Base-by-base conservation (phyloP, 2,113 vertebrate genomes). In the Arothron firmamentum region DNA sequence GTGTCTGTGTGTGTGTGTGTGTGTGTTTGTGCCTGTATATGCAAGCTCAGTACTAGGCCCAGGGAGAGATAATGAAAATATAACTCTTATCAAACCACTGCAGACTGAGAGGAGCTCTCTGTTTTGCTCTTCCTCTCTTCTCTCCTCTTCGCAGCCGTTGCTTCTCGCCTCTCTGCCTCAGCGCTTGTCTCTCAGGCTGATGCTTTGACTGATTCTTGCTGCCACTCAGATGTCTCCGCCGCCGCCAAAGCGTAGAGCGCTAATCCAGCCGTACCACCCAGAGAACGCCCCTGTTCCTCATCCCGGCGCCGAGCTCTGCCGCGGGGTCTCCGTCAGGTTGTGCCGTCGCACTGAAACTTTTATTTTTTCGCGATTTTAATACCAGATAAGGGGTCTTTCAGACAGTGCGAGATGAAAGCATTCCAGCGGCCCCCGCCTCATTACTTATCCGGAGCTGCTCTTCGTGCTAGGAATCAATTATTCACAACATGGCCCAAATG, bases 51-150 rank as follows among this genome's bases (percentile, higher is more conserved):
- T 78, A 84, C 79, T 66, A 66, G 72, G 80, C 82, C 80, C 75
- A 75, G 76, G 62, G 83, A 84, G 74, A 85, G 85, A 83, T 87
- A 88, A 88, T 91, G 81, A 88, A 90, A 90, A 88, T 90, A 90
- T 87, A 86, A 85, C 70, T 82, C 85, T 90, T 90, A 90, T 91
- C 90, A 85, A 86, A 77, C 69, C 75, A 52, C 81, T 75, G 80
- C 86, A 87, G 84, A 83, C 72, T 67, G 76, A 86, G 79, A 72
- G 68, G 67, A 80, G 81, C 75, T 69, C 56, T 74, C 58, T 67
- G 56, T 62, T 50, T 59, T 60, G 51, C 68, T 55, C 45, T 38
- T 61, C 23, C 20, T 31, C 62, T 75, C 66, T 65, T 64, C 52
- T 52, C 68, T 59, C 66, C 57, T 23, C 61, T 64, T 69, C 55